Percentiles rank a stretch among this genome's conserved stretches.
These are phyloP conservation scores for Sterna hirundo DNA, from an alignment of 2,113 vertebrate genomes.

Conservation along the genomic window DNA sequence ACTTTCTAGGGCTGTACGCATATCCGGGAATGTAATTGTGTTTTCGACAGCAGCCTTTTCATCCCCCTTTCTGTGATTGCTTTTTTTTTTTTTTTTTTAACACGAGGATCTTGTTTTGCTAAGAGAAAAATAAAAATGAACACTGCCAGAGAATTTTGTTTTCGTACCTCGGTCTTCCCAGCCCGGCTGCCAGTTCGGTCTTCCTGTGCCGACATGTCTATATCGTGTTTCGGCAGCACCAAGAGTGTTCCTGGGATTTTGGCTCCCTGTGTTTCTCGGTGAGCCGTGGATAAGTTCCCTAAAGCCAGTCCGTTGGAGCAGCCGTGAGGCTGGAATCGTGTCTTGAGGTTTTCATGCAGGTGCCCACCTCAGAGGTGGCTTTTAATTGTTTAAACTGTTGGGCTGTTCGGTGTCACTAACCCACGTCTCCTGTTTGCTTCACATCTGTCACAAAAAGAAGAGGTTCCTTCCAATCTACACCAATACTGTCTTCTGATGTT, in stretches of 20 bases:
- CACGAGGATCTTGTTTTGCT: background rate
- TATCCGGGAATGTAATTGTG: background rate
- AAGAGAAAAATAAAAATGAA: background rate
- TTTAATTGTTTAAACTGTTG: background rate
- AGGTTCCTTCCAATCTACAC: fast-evolving
- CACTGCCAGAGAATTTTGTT: conserved; percentile 31
- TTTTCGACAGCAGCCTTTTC: background rate
- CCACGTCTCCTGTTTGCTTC: background rate
- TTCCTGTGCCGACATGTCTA: conserved; percentile 18
- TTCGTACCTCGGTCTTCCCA: background rate
- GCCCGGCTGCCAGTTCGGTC: background rate
- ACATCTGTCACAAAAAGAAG: background rate
- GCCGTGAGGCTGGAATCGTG: fast-evolving
- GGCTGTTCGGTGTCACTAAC: background rate
- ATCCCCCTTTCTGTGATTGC: background rate
- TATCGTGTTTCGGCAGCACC: background rate
- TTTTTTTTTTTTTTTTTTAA: background rate
- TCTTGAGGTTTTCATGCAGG: background rate
- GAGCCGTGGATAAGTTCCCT: background rate
- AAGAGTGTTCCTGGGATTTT: background rate
- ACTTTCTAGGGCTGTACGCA: background rate
- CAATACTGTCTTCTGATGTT: background rate
- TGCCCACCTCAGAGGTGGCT: background rate
- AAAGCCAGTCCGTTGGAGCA: background rate
- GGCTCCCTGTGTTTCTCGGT: background rate